Evolutionary conservation across 2,797 vertebrate genomes (phyloP), one percentile per base, ranked within the genome.

Genomic region (Phataginus tetradactyla): DNA sequence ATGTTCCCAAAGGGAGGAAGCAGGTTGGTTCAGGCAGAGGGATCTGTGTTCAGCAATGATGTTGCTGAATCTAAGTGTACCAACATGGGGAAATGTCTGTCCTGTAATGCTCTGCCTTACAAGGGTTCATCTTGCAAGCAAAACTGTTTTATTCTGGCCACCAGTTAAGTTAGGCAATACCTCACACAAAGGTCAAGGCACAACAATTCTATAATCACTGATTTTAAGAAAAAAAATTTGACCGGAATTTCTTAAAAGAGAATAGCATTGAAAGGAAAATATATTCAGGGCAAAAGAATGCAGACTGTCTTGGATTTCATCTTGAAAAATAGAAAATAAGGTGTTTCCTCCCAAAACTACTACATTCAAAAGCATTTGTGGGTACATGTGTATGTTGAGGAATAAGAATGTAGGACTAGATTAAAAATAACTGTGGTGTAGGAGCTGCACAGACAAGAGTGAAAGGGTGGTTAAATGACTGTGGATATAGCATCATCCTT

Each of bases 381-480:
- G 61, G 81, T n/a, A 34, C 55, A 23, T 92, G 91, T 18, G 0
- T 95, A 81, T 61, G 49, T 61, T 89, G 74, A 96, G 86, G 64
- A 95, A 91, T 45, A 74, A 96, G 86, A 91, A 92, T 20, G 39
- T 87, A 97, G 72, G n/a, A 87, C 71, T 92, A 69, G 37, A 86
- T 78, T 95, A 91, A 97, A 97, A 98, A 97, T 97, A 98, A 83
- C 92, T 4, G 1, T 51, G n/a, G 96, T 3, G 59, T 95, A 53
- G 96, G 90, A 95, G 39, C 83, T 42, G 81, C 42, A 89, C 77
- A 97, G 95, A 89, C 51, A 86, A 94, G 93, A 94, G 88, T 83
- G 91, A 96, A 93, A 91, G 39, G 9, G 87, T 61, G 59, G 90
- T 27, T 68, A 91, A 89, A 71, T 55, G 85, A 84, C 78, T 84